Percentiles rank a stretch among this genome's conserved stretches.
Conservation (phyloP, 2,797 vertebrate genomes). For the Schizothorax lantsangensis region DNA sequence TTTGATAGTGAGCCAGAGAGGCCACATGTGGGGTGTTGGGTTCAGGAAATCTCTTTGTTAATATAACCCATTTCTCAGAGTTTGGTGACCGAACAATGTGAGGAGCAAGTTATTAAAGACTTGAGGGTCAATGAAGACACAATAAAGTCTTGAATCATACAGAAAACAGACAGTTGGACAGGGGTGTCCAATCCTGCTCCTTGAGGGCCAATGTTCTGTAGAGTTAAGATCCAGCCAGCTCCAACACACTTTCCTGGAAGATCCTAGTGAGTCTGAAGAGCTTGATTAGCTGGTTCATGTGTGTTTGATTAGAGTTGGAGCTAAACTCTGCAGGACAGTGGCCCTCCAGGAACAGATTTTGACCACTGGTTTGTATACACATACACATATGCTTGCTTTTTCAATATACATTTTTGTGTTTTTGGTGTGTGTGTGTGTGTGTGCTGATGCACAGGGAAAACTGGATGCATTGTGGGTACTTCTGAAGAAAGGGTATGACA, state of each 20-base stretch:
- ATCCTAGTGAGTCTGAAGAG: not conserved
- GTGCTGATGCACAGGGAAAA: conserved; percentile 82
- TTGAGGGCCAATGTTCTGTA: not conserved
- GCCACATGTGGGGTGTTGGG: not conserved
- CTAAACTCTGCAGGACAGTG: not conserved
- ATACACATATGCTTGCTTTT: not conserved
- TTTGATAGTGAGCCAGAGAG: not conserved
- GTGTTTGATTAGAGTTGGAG: not conserved
- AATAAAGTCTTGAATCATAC: not conserved
- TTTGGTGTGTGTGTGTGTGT: conserved; percentile 37
- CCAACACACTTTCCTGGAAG: not conserved
- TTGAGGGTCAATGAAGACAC: not conserved
- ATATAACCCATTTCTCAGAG: not conserved
- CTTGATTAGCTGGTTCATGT: not conserved
- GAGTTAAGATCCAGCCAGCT: not conserved
- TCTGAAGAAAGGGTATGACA: conserved; percentile 92
- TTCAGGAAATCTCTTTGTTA: conserved; percentile 7
- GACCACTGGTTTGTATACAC: not conserved
- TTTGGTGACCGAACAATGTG: not conserved
- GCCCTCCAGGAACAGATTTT: not conserved
- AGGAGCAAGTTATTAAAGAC: not conserved
- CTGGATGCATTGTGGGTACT: conserved; percentile 94
- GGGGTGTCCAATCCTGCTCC: not conserved
- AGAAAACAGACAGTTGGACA: not conserved
- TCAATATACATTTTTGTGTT: accelerated